phyloP scores from a whole-genome alignment of 2,113 vertebrate species.

The Calypte anna region DNA sequence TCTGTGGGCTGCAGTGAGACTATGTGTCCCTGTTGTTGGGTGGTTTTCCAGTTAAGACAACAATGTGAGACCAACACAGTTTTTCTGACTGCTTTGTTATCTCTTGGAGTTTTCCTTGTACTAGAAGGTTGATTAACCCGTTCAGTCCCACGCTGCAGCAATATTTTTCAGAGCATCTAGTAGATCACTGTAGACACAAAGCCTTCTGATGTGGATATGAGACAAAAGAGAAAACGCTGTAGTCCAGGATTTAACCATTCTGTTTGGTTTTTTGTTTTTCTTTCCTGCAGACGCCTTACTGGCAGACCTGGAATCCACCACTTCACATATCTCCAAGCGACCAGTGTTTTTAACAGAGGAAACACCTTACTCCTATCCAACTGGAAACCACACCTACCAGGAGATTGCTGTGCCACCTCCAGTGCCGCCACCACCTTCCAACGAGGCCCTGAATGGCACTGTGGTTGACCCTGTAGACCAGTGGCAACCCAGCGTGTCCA shows the following conservation, averaged over 20 bases:
- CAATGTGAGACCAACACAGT: background rate
- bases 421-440: slow-evolving; percentile 88
- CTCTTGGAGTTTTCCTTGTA: background rate
- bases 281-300: slow-evolving; percentile 87
- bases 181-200: background rate
- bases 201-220: background rate
- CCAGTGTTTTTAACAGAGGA: slow-evolving; percentile 91
- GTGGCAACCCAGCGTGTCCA: slow-evolving; percentile 73
- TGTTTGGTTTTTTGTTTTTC: too few species aligned
- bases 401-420: slow-evolving; percentile 87
- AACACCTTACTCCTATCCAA: slow-evolving; percentile 93
- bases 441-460: slow-evolving; percentile 90
- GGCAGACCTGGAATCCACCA: slow-evolving; percentile 96
- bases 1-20: background rate
- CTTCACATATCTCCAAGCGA: slow-evolving; percentile 94
- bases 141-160: background rate
- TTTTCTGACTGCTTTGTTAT: background rate
- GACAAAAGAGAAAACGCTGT: background rate
- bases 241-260: background rate
- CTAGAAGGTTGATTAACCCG: background rate
- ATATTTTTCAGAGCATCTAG: background rate
- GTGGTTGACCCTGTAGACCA: slow-evolving; percentile 82
- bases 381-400: slow-evolving; percentile 87
- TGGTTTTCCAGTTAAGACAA: background rate
- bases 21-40: background rate